These are phyloP conservation scores for Drosophila pruinosa DNA, from an alignment of 1,140 invertebrate species.

Conservation along the genomic window DNA sequence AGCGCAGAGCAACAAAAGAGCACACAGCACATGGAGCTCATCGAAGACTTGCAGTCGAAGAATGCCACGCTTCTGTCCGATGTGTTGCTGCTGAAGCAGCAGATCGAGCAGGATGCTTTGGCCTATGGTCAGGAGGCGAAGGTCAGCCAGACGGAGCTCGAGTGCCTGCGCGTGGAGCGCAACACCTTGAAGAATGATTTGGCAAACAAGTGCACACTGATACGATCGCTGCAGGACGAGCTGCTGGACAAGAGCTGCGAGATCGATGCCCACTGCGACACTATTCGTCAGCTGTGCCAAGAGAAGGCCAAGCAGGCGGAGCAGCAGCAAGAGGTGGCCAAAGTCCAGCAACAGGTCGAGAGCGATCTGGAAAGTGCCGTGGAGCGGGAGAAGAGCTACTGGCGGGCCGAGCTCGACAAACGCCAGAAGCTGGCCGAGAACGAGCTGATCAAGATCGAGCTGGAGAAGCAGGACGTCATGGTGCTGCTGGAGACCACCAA, in stretches of 20 bases:
- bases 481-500: constrained; percentile 78
- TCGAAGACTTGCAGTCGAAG: constrained; percentile 63
- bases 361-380: constrained; percentile 76
- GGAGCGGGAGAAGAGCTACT: constrained; percentile 82
- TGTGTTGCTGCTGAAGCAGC: constrained; percentile 56
- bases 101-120: constrained; percentile 79
- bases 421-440: constrained; percentile 84
- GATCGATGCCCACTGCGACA: constrained; percentile 73
- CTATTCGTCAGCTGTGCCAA: constrained; percentile 74
- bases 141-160: constrained; percentile 67
- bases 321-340: constrained; percentile 82
- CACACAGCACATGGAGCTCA: constrained; percentile 48
- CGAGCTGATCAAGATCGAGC: constrained; percentile 83
- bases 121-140: constrained; percentile 70
- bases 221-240: constrained; percentile 78
- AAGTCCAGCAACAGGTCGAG: constrained; percentile 83
- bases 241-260: constrained; percentile 80
- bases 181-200: constrained; percentile 82
- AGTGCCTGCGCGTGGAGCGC: constrained; percentile 76
- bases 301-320: constrained; percentile 77
- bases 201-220: constrained; percentile 77
- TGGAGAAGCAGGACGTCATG: constrained; percentile 84
- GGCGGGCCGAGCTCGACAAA: constrained; percentile 83
- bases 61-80: constrained; percentile 58
- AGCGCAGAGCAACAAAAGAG: constrained; percentile 49